phyloP scores from a whole-genome alignment of 2,888 invertebrate genomes.

The Lithophane socia region DNA sequence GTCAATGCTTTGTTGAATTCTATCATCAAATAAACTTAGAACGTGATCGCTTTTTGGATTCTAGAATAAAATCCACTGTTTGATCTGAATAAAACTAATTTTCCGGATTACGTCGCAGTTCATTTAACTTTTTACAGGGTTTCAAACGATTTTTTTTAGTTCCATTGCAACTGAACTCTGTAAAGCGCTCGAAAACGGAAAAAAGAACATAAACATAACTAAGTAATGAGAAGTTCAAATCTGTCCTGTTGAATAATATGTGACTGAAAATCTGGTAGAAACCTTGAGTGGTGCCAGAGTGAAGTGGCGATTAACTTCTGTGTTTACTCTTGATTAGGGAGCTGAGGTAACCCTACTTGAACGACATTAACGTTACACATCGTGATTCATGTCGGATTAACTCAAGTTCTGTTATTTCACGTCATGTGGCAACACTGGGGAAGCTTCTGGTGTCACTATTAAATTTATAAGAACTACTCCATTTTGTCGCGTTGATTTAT shows the following conservation, averaged over 20 bases:
- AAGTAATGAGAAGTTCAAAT: neutral
- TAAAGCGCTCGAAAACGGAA: neutral
- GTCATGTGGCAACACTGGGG: constrained; percentile 56
- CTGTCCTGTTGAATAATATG: constrained; percentile 12
- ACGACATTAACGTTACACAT: constrained; percentile 56
- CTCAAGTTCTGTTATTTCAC: constrained; percentile 59
- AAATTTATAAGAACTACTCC: constrained; percentile 41
- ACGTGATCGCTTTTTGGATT: constrained; percentile 2
- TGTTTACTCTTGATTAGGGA: constrained; percentile 6
- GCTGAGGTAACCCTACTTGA: constrained; percentile 53
- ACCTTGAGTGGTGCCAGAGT: constrained; percentile 4
- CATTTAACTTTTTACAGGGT: constrained; percentile 30
- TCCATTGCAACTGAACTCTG: neutral
- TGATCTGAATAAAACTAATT: constrained; percentile 46
- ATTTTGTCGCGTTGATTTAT: constrained; percentile 55
- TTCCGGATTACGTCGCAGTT: constrained; percentile 41
- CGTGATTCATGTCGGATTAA: constrained; percentile 64
- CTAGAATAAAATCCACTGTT: constrained; percentile 5
- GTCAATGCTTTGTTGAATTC: neutral
- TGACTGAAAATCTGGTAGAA: neutral
- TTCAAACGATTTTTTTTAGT: constrained; percentile 15
- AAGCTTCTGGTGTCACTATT: constrained; percentile 39
- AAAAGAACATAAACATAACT: neutral
- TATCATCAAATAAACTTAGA: neutral
- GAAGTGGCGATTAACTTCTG: constrained; percentile 12